Percentiles rank a stretch among this genome's conserved stretches.
Conservation (phyloP, 2,888 invertebrate genomes). For the Sarcophaga variegata region DNA sequence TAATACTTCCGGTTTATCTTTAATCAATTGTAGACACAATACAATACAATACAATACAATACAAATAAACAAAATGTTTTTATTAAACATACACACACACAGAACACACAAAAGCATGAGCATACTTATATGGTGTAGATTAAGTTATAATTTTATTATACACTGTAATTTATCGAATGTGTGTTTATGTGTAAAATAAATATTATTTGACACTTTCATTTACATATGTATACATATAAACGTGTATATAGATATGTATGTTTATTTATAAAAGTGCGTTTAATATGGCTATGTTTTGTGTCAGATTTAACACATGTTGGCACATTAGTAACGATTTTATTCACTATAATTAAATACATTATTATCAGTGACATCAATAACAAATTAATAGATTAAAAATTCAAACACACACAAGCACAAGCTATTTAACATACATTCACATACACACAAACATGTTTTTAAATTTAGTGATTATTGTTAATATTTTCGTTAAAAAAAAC, state of each 20-base stretch:
- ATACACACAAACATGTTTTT: neutral
- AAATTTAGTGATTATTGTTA: slow-evolving; percentile 15
- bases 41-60: slow-evolving; percentile 20
- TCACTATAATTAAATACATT: slow-evolving; percentile 65
- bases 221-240: slow-evolving; percentile 3
- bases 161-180: neutral
- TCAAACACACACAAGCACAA: neutral
- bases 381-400: slow-evolving; percentile 65
- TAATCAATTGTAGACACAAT: slow-evolving; percentile 50
- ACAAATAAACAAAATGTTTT: slow-evolving; percentile 26
- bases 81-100: neutral
- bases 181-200: slow-evolving; percentile 34
- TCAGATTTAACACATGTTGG: slow-evolving; percentile 66
- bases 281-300: slow-evolving; percentile 57
- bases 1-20: slow-evolving; percentile 61
- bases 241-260: slow-evolving; percentile 20
- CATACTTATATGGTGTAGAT: too few relatives aligned
- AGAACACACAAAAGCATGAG: neutral
- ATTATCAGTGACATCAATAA: slow-evolving; percentile 64
- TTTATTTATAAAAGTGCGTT: slow-evolving; percentile 14
- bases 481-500: slow-evolving; percentile 11
- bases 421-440: neutral
- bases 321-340: slow-evolving; percentile 67
- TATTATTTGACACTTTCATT: slow-evolving; percentile 47
- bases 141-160: neutral